These are phyloP conservation scores for Pelochelys cantorii DNA, from an alignment of 2,797 vertebrate species.

Conservation along the genomic window DNA sequence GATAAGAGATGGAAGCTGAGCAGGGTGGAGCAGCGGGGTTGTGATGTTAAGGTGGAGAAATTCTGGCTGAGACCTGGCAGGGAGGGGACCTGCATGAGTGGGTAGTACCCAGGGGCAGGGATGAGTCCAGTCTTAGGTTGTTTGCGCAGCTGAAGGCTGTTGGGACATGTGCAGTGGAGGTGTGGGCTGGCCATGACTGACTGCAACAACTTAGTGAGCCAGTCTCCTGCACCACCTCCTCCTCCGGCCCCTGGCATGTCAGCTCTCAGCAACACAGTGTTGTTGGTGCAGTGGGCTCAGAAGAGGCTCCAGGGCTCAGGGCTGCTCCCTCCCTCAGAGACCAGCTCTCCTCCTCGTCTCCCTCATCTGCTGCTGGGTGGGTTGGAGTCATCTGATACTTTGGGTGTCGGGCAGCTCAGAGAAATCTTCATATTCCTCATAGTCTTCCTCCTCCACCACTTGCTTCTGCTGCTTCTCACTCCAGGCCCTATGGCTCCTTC, in stretches of 20 bases:
- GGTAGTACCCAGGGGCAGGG: no score
- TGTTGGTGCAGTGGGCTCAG: slow-evolving; percentile 92
- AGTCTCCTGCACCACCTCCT: slow-evolving; percentile 86
- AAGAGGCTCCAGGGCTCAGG: slow-evolving; percentile 85
- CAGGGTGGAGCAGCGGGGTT: no score
- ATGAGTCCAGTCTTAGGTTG: no score
- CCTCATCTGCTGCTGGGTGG: slow-evolving; percentile 78
- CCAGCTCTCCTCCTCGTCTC: slow-evolving; percentile 50
- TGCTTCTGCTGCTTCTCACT: slow-evolving; percentile 1
- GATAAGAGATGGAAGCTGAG: background rate
- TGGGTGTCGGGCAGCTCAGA: slow-evolving; percentile 85
- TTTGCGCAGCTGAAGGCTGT: no score
- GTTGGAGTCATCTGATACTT: slow-evolving; percentile 95
- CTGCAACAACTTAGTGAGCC: slow-evolving; percentile 93
- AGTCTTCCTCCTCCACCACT: slow-evolving; percentile 65
- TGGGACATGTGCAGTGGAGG: no score
- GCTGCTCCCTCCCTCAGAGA: slow-evolving; percentile 71
- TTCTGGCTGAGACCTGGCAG: no score
- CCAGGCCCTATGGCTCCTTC: background rate
- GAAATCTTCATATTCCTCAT: slow-evolving; percentile 89
- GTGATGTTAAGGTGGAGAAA: background rate
- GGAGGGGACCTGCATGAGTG: no score
- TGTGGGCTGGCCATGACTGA: background rate
- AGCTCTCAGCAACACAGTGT: slow-evolving; percentile 85
- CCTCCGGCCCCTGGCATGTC: slow-evolving; percentile 85